Evolutionary conservation across 23 tunicate genomes (phyloP).

Genomic region (Trididemnum clinides): DNA sequence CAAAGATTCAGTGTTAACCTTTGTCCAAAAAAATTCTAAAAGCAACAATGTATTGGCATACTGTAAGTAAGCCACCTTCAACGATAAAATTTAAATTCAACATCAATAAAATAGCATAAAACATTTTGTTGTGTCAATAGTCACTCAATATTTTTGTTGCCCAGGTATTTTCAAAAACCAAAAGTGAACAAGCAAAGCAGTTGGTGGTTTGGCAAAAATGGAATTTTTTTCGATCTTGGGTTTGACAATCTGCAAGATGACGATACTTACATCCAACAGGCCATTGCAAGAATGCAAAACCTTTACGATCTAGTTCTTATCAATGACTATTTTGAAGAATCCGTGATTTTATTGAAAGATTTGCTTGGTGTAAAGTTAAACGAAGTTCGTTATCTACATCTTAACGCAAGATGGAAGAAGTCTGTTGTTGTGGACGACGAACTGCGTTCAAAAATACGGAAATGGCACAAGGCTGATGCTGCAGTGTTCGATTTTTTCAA

Average conservation of each 20-base stretch:
- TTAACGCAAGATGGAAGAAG: constrained; percentile 35
- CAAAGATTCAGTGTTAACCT: too few relatives aligned
- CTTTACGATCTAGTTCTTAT: constrained; percentile 60
- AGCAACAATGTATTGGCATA: too few relatives aligned
- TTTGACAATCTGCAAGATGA: constrained; percentile 62
- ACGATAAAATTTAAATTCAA: too few relatives aligned
- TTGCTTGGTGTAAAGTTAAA: constrained; percentile 45
- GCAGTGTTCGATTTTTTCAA: constrained; percentile 59
- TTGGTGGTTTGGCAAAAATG: constrained; percentile 88
- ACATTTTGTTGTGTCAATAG: too few relatives aligned
- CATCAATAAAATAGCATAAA: too few relatives aligned
- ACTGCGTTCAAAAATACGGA: constrained; percentile 13
- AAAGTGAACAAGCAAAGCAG: constrained; percentile 23
- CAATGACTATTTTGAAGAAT: constrained; percentile 70
- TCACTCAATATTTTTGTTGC: too few relatives aligned
- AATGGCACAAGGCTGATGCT: constrained; percentile 75
- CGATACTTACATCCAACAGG: constrained; percentile 47
- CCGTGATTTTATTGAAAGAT: constrained; percentile 68
- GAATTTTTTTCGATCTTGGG: constrained; percentile 71
- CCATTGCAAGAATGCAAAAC: constrained; percentile 45
- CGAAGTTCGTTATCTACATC: constrained; percentile 36
- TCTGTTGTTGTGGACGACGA: neutral
- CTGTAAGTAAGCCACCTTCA: too few relatives aligned
- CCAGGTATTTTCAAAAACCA: constrained; percentile 54
- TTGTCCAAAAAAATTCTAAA: too few relatives aligned